Evolutionary conservation across 2,797 vertebrate species (phyloP), one percentile per base, ranked within the genome.

Genomic region (Mionectes olivaceus): DNA sequence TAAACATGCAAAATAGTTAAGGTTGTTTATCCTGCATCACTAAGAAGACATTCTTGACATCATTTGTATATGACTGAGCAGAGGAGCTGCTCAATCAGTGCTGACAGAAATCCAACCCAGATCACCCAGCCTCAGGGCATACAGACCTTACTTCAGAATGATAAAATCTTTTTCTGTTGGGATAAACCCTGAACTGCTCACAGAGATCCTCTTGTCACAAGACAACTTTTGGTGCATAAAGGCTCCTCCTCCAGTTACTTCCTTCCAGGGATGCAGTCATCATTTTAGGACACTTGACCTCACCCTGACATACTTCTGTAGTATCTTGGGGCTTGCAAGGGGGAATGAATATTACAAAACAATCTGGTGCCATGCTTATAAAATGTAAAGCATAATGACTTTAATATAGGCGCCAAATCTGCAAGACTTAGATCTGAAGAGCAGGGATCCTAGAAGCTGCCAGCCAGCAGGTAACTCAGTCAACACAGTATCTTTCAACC

Each of bases 1-100:
- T 96, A 96, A 97, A 97, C 83, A 95, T 90, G 69, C 95, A 81
- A 96, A 90, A 96, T 68, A 93, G 46, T 94, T 93, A 75, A 73
- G 74, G 73, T 80, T 97, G 94, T 96, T 97, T 96, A 95, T 69
- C 73, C 37, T 78, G 56, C 57, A 74, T 43, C 76, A 88, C 88
- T 87, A 56, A 69, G 63, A 97, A 90, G 82, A 88, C 60, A 86
- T 95, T 68, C 57, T 87, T 90, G 71, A 85, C 76, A 95, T 90
- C 94, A 61, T 32, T 96, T 96, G 91, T 95, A 85, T 83, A 83
- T 75, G 96, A 63, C 10, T 47, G 74, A 89, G 75, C 44, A 67
- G 67, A 61, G 47, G 70, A 84, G 79, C 83, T 79, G 65, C 87
- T 94, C 88, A 89, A 11, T 94, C 86, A 93, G 56, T 1, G 6